Evolutionary conservation across 2,888 invertebrate genomes (phyloP).

Genomic region (Matsumyia berberina): DNA sequence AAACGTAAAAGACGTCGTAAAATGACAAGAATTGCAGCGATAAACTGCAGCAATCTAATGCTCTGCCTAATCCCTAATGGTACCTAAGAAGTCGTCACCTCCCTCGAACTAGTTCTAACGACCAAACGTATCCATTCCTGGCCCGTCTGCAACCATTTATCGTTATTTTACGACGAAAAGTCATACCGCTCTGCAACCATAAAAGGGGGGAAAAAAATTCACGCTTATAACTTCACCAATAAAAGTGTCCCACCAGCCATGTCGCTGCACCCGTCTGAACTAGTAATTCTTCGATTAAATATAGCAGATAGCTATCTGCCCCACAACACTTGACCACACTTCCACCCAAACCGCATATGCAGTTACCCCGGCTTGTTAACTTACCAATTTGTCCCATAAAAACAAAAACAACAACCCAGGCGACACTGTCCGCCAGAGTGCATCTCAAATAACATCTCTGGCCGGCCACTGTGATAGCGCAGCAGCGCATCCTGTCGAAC

Average conservation of each 20-base stretch:
- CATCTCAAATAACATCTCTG: slow-evolving; percentile 9
- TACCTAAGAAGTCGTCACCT: neutral
- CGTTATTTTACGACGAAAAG: slow-evolving; percentile 23
- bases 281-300: slow-evolving; percentile 59
- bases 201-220: neutral
- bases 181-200: neutral
- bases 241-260: slow-evolving; percentile 57
- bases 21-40: neutral
- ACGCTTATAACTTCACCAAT: slow-evolving; percentile 31
- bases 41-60: slow-evolving; percentile 1
- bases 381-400: slow-evolving; percentile 72
- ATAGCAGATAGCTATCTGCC: slow-evolving; percentile 55
- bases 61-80: neutral
- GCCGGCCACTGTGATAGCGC: slow-evolving; percentile 32
- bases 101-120: neutral
- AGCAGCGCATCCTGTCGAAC: slow-evolving; percentile 57
- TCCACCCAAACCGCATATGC: slow-evolving; percentile 48
- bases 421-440: neutral
- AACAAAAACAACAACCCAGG: neutral
- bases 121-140: slow-evolving; percentile 7
- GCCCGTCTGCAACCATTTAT: neutral
- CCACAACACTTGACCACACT: slow-evolving; percentile 54
- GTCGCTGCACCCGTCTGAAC: slow-evolving; percentile 48
- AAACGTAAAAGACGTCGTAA: slow-evolving; percentile 4
- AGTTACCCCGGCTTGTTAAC: slow-evolving; percentile 52